Base-by-base conservation (phyloP, 2,113 vertebrate species). In the Scatophagus argus region DNA sequence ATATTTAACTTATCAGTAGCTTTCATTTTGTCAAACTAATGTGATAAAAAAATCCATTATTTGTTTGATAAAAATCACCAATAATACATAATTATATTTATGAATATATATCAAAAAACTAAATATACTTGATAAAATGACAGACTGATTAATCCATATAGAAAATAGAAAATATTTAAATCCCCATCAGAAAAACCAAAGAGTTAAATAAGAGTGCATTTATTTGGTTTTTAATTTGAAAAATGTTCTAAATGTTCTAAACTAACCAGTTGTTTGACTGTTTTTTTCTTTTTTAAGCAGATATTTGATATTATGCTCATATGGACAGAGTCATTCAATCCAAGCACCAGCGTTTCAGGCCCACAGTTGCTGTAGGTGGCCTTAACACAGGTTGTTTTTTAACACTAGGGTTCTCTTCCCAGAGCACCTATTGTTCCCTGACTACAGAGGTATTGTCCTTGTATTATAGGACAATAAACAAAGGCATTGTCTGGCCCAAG, bases 391-490 rank as follows among this genome's bases (percentile, higher is more conserved):
- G 36, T 58, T 6, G 23, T 21, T 31, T 21, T 4, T 29, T 44
- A 10, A 82, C 46, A 25, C 5, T 34, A 17, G 23, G 21, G 29
- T 23, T 49, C 32, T 39, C 60, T 39, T 54, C 31, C 23, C 32
- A 58, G 7, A 72, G 12, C 62, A 82, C 64, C 47, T 64, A 16
- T 69, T 81, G 77, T 86, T 72, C 47, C 39, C 51, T 69, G 36
- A 54, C 21, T 19, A 4, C 52, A 78, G 44, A 74, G 38, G 54
- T 74, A 77, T 80, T 86, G 84, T 84, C 71, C 65, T 62, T 39
- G 47, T 61, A 32, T 46, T 60, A 2, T 38, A 80, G 71, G 71
- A 79, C 85, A 84, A 67, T 54, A 77, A 79, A 84, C 81, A 80
- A 84, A 83, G 72, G 38, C 85, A 70, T 47, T 39, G 65, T 81